Conservation (phyloP, 1,140 invertebrate genomes). For the Aphelenchoides avenae region DNA sequence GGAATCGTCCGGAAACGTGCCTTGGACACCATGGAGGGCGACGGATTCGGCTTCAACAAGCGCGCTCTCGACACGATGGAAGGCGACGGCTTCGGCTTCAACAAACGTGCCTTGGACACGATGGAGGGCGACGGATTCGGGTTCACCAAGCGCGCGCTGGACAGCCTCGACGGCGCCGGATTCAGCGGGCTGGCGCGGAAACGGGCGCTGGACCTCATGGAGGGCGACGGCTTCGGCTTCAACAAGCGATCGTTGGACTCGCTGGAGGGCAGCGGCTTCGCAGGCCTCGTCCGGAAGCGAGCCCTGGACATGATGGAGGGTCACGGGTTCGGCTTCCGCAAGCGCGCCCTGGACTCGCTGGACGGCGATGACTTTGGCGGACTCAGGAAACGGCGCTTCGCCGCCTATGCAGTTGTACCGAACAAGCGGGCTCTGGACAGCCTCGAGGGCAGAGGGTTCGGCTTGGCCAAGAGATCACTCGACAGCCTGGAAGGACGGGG, state of each 20-base stretch:
- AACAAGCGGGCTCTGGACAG: no score
- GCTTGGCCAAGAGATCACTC: no score
- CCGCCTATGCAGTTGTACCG: no score
- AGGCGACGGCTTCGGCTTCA: conserved; percentile 18
- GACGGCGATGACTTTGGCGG: no score
- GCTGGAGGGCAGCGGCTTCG: conserved; percentile 27
- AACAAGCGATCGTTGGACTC: conserved; percentile 24
- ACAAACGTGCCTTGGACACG: conserved; percentile 26
- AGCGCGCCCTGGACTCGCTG: no score
- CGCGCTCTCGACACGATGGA: conserved; percentile 26
- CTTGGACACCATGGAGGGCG: conserved; percentile 27
- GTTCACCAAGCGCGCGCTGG: conserved; percentile 25
- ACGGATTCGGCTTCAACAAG: conserved; percentile 28
- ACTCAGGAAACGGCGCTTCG: no score
- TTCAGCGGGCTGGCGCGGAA: conserved; percentile 24
- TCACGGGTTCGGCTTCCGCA: conserved; percentile 24
- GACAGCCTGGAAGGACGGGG: no score
- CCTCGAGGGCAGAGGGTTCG: no score
- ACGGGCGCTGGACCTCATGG: conserved; percentile 23
- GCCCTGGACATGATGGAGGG: conserved; percentile 31
- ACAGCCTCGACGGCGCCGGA: conserved; percentile 28
- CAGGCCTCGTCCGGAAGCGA: conserved; percentile 19
- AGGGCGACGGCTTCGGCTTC: conserved; percentile 21
- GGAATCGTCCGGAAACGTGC: no score
- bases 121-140: conserved; percentile 29